Evolutionary conservation across 2,888 invertebrate genomes (phyloP).

Genomic region (Incurvaria masculella): DNA sequence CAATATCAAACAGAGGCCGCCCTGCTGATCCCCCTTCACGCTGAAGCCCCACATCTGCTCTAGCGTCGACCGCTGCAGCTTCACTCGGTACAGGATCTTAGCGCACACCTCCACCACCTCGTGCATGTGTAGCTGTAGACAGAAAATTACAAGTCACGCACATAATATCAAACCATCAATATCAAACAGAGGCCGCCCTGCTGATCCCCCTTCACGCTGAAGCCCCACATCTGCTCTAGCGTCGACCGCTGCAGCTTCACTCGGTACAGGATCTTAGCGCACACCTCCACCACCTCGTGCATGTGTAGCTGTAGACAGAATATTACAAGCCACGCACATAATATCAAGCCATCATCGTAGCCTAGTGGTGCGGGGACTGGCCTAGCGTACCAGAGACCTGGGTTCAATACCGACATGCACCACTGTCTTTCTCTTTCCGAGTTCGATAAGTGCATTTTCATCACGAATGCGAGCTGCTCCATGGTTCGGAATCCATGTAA

Average conservation of each 20-base stretch:
- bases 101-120: constrained; percentile 95
- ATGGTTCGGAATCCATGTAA: too few relatives aligned
- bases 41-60: constrained; percentile 99
- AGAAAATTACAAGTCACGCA: too few relatives aligned
- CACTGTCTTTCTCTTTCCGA: too few relatives aligned
- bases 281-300: constrained; percentile 93
- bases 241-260: constrained; percentile 89
- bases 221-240: constrained; percentile 96
- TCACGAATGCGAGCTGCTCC: too few relatives aligned
- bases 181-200: constrained; percentile 97
- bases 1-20: constrained; percentile 96
- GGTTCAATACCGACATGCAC: too few relatives aligned
- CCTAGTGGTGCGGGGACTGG: too few relatives aligned
- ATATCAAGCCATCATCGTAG: too few relatives aligned
- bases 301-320: constrained; percentile 69
- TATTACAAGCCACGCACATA: too few relatives aligned
- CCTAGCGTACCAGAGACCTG: too few relatives aligned
- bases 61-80: constrained; percentile 82
- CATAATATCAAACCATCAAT: too few relatives aligned
- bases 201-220: constrained; percentile 94
- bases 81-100: constrained; percentile 95
- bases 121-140: constrained; percentile 78
- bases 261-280: constrained; percentile 95
- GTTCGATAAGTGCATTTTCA: too few relatives aligned
- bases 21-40: constrained; percentile 95